Evolutionary conservation across 2,113 vertebrate genomes (phyloP).

Genomic region (Alexandromys fortis): DNA sequence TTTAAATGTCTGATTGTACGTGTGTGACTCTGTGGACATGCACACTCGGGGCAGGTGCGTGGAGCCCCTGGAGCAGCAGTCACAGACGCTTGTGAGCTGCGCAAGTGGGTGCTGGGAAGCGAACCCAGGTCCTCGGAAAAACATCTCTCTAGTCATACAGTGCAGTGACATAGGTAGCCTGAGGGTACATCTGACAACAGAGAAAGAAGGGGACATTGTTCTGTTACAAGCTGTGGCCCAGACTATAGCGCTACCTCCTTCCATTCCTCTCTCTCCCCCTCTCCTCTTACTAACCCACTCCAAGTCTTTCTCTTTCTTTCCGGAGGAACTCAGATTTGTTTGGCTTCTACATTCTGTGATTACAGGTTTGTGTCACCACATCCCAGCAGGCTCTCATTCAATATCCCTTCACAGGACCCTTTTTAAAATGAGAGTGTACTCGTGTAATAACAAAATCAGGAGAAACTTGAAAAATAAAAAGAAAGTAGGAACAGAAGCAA

Average conservation of each 20-base stretch:
- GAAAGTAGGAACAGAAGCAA: neutral
- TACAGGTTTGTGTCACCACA: neutral
- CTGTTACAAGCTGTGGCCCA: neutral
- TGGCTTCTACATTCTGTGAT: neutral
- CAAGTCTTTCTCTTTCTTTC: neutral
- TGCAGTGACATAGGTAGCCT: neutral
- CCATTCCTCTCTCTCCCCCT: no score
- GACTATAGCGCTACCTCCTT: no score
- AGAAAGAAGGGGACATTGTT: neutral
- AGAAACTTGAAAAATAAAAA: slow-evolving; percentile 3
- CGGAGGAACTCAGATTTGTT: neutral
- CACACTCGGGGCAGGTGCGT: neutral
- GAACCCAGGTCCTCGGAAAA: neutral
- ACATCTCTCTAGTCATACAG: neutral
- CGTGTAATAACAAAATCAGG: neutral
- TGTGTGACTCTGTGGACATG: neutral
- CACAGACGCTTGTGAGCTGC: neutral
- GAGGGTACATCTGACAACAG: neutral
- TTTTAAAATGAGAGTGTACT: slow-evolving; percentile 40
- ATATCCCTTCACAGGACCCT: neutral
- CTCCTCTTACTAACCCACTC: neutral
- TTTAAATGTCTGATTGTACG: neutral
- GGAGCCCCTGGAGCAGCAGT: neutral
- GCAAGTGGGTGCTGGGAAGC: neutral
- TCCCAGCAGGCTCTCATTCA: neutral